These are phyloP conservation scores for Cinara cedri DNA, from an alignment of 2,888 invertebrate species.

Conservation along the genomic window DNA sequence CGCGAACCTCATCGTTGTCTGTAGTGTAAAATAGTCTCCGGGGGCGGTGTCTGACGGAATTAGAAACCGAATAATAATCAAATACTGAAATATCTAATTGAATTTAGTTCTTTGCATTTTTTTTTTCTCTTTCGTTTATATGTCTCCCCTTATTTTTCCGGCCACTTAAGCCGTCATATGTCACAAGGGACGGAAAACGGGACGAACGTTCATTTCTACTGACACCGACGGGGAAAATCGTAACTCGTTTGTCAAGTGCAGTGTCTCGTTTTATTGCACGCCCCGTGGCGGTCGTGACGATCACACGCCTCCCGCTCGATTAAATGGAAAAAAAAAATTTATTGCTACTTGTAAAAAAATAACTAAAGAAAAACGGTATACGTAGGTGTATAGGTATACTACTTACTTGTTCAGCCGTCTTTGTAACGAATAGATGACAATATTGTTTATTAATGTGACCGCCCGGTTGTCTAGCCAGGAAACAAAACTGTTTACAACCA, in stretches of 20 bases:
- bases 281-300: neutral
- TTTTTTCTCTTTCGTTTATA: neutral
- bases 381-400: neutral
- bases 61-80: constrained; percentile 5
- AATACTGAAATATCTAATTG: constrained; percentile 30
- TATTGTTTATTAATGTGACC: constrained; percentile 75
- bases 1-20: neutral
- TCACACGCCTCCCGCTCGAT: neutral
- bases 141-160: constrained; percentile 8
- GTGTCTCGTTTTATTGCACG: constrained; percentile 35
- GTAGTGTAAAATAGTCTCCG: too few relatives aligned
- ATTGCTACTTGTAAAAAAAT: neutral
- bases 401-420: constrained; percentile 77
- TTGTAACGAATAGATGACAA: constrained; percentile 82
- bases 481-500: constrained; percentile 78
- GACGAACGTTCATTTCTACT: constrained; percentile 41
- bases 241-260: constrained; percentile 47
- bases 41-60: neutral
- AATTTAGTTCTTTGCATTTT: constrained; percentile 4
- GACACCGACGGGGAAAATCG: constrained; percentile 24
- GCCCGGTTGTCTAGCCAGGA: constrained; percentile 75
- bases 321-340: neutral
- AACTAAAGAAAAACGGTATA: constrained; percentile 2
- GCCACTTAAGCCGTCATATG: constrained; percentile 21
- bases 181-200: constrained; percentile 13